These are phyloP conservation scores for Napeogenes inachia DNA, from an alignment of 2,888 invertebrate genomes.

Conservation along the genomic window DNA sequence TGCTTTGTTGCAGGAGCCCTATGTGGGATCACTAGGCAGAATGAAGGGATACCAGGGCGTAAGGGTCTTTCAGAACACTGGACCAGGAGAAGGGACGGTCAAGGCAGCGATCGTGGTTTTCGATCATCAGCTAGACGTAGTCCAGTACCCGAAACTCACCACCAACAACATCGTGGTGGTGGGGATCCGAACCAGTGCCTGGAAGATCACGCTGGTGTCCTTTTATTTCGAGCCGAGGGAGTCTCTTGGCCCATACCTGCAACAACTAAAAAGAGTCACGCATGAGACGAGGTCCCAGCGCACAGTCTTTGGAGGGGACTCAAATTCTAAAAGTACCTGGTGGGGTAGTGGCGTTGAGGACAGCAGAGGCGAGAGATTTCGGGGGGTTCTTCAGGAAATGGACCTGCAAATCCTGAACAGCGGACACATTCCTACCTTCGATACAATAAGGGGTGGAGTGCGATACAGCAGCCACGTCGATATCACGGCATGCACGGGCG, in stretches of 20 bases:
- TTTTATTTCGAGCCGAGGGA: constrained; percentile 19
- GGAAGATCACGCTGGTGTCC: constrained; percentile 15
- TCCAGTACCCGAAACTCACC: constrained; percentile 18
- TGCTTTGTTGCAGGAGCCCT: constrained; percentile 17
- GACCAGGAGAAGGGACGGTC: constrained; percentile 12
- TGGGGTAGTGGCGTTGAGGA: constrained; percentile 25
- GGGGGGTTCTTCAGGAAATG: background rate
- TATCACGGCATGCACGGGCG: constrained; percentile 5
- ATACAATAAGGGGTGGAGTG: constrained; percentile 3
- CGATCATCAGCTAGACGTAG: constrained; percentile 15
- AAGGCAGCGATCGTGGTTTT: constrained; percentile 24
- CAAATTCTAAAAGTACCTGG: constrained; percentile 24
- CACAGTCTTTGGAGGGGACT: constrained; percentile 22
- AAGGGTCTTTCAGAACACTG: constrained; percentile 8
- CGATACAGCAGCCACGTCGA: constrained; percentile 6
- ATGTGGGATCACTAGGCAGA: constrained; percentile 8
- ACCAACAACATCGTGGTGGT: constrained; percentile 20
- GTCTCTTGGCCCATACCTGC: constrained; percentile 19
- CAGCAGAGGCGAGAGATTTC: constrained; percentile 19
- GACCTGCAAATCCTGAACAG: background rate
- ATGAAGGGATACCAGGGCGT: background rate
- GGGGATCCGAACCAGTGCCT: constrained; percentile 7
- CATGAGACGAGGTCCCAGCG: background rate
- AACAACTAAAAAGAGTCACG: constrained; percentile 12
- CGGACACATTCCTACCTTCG: constrained; percentile 3